A percentile compares a stretch with the other conserved stretches of the same genome.
phyloP scores from a whole-genome alignment of 2,888 invertebrate species.

The Hemistola chrysoprasaria region DNA sequence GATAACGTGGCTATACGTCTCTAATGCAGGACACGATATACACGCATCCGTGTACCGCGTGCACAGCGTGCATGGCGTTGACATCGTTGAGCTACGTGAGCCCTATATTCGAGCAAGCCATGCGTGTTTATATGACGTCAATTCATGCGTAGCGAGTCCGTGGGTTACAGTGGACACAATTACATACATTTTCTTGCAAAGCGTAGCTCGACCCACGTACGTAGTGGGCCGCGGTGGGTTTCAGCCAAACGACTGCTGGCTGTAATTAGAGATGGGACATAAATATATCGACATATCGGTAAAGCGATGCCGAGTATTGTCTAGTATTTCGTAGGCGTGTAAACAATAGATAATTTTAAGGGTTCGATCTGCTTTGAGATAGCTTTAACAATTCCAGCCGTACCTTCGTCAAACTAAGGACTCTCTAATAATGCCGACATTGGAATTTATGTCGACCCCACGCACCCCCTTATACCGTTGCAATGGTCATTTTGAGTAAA shows the following conservation, averaged over 20 bases:
- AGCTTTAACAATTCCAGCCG: slow-evolving; percentile 60
- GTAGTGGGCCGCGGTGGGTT: too few relatives aligned
- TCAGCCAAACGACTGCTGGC: slow-evolving; percentile 14
- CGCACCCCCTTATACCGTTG: slow-evolving; percentile 52
- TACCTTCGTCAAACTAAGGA: slow-evolving; percentile 74
- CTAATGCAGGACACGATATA: too few relatives aligned
- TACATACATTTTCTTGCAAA: too few relatives aligned
- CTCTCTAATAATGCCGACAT: slow-evolving; percentile 65
- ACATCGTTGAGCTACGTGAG: too few relatives aligned
- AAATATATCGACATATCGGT: slow-evolving; percentile 40
- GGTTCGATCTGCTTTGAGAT: slow-evolving; percentile 59
- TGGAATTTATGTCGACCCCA: slow-evolving; percentile 72
- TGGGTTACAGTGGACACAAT: too few relatives aligned
- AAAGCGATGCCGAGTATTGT: slow-evolving; percentile 34
- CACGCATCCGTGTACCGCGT: too few relatives aligned
- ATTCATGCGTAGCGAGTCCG: too few relatives aligned
- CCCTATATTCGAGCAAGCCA: too few relatives aligned
- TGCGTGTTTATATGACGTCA: too few relatives aligned
- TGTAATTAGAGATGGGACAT: slow-evolving; percentile 23
- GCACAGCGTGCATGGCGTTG: too few relatives aligned
- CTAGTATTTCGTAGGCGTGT: slow-evolving; percentile 39
- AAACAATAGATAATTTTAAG: slow-evolving; percentile 58
- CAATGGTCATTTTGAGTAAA: slow-evolving; percentile 66
- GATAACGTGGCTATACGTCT: too few relatives aligned
- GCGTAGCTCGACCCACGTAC: too few relatives aligned